phyloP scores from a whole-genome alignment of 1,140 invertebrate genomes.

The Dysdera silvatica region DNA sequence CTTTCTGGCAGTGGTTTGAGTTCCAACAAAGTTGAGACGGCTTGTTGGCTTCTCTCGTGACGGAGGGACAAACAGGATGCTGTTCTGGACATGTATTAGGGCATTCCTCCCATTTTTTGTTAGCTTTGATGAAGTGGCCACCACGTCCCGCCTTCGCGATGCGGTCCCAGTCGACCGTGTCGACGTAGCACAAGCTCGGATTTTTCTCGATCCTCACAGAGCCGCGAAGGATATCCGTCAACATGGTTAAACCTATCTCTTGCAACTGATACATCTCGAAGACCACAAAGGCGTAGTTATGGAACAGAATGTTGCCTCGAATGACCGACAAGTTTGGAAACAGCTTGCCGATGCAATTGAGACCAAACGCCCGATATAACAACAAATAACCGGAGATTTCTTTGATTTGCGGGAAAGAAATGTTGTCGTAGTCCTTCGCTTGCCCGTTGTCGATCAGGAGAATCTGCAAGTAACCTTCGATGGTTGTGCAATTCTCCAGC shows the following conservation, averaged over 20 bases:
- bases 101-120: conserved; percentile 56
- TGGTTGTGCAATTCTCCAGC: conserved; percentile 69
- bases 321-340: conserved; percentile 95
- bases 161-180: conserved; percentile 79
- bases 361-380: conserved; percentile 62
- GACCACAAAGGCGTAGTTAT: conserved; percentile 76
- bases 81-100: conserved; percentile 52
- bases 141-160: conserved; percentile 55
- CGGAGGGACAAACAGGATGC: conserved; percentile 3
- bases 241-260: conserved; percentile 70
- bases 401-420: conserved; percentile 56
- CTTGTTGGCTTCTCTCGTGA: neutral
- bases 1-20: conserved; percentile 47
- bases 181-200: conserved; percentile 72
- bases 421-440: conserved; percentile 47
- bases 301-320: conserved; percentile 70
- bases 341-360: conserved; percentile 68
- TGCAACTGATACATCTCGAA: conserved; percentile 55
- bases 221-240: conserved; percentile 73
- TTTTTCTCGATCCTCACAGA: conserved; percentile 81
- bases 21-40: conserved; percentile 62
- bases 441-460: conserved; percentile 52
- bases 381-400: conserved; percentile 66
- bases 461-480: conserved; percentile 65
- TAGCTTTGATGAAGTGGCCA: conserved; percentile 52